Evolutionary conservation across 2,113 vertebrate genomes (phyloP).

Genomic region (Puffinus mauretanicus): DNA sequence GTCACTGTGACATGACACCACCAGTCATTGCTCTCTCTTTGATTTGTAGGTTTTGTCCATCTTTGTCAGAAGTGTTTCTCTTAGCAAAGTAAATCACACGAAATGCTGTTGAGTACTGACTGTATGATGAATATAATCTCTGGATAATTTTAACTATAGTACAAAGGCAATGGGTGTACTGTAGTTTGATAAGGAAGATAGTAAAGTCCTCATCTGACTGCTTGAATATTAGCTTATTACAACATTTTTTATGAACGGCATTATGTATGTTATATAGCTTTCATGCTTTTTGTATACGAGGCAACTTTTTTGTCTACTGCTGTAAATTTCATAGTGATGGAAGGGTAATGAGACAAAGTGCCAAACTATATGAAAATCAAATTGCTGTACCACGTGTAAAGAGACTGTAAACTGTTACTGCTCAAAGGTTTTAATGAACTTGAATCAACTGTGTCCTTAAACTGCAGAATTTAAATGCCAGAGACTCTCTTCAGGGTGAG

Average conservation of each 20-base stretch:
- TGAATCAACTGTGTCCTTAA: constrained; percentile 15
- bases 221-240: not conserved
- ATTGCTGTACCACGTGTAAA: not conserved
- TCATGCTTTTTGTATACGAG: not conserved
- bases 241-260: not conserved
- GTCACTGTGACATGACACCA: not conserved
- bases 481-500: not conserved
- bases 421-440: constrained; percentile 9
- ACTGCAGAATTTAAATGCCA: not conserved
- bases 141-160: not conserved
- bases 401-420: not conserved
- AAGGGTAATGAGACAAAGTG: constrained; percentile 16
- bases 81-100: not conserved
- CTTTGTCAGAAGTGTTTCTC: not conserved
- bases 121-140: not conserved
- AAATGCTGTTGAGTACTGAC: not conserved
- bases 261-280: not conserved
- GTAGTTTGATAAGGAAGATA: not conserved
- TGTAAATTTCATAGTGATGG: constrained; percentile 14
- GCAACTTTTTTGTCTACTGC: not conserved
- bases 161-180: not conserved
- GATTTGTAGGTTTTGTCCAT: not conserved
- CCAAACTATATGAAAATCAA: constrained; percentile 22
- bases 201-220: not conserved
- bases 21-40: not conserved